Evolutionary conservation across 2,113 vertebrate species (phyloP).

Genomic region (Eudyptes chrysolophus): DNA sequence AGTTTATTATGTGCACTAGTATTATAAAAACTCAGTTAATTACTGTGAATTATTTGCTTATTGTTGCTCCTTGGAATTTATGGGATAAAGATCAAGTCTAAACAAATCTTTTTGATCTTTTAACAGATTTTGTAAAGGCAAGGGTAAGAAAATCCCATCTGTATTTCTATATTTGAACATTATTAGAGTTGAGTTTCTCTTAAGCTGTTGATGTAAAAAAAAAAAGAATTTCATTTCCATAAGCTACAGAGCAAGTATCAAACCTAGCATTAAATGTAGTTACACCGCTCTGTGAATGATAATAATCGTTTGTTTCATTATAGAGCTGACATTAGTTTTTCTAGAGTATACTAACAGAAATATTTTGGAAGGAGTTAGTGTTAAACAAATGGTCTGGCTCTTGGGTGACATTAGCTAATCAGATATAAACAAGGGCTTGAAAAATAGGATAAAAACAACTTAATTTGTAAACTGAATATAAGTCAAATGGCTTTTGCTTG

Average conservation of each 20-base stretch:
- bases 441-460: slow-evolving; percentile 32
- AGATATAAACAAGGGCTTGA: neutral
- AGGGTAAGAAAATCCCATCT: neutral
- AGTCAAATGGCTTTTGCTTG: slow-evolving; percentile 16
- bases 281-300: neutral
- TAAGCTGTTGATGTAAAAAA: neutral
- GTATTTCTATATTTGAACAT: neutral
- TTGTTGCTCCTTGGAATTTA: neutral
- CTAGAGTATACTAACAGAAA: neutral
- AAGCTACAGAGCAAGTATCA: neutral
- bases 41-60: slow-evolving; percentile 14
- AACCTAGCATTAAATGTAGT: neutral
- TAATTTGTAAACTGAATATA: slow-evolving; percentile 4
- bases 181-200: neutral
- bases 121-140: neutral
- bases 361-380: neutral
- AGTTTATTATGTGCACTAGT: neutral
- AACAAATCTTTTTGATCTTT: slow-evolving; percentile 10
- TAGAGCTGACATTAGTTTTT: slow-evolving; percentile 11
- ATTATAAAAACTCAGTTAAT: neutral
- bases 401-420: slow-evolving; percentile 37
- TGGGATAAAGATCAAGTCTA: neutral
- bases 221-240: neutral
- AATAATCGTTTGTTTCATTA: slow-evolving; percentile 17
- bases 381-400: slow-evolving; percentile 34